These are phyloP conservation scores for Molorchus minor DNA, from an alignment of 2,888 invertebrate genomes.

Conservation along the genomic window DNA sequence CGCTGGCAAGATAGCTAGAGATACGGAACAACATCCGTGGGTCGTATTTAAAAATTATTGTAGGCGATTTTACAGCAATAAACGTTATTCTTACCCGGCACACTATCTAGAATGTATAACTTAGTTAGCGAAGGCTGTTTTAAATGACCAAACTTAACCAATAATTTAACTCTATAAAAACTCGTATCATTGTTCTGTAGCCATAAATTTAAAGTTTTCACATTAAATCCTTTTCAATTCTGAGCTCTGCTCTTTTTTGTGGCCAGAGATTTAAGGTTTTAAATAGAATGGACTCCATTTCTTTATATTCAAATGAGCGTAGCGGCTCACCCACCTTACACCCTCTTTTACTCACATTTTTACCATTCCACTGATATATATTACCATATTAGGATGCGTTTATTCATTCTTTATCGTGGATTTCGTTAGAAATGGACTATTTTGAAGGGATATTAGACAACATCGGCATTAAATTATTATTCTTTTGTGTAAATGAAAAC, in stretches of 20 bases:
- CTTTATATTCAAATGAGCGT: slow-evolving; percentile 62
- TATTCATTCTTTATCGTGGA: slow-evolving; percentile 12
- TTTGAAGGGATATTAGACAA: no score
- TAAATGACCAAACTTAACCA: slow-evolving; percentile 62
- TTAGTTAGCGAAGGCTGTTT: slow-evolving; percentile 59
- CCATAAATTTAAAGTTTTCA: slow-evolving; percentile 64
- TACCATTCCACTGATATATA: slow-evolving; percentile 33
- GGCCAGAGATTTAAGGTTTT: slow-evolving; percentile 59
- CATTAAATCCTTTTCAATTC: slow-evolving; percentile 64
- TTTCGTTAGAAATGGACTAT: slow-evolving; percentile 16
- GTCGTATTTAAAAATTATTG: slow-evolving; percentile 41
- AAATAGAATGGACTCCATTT: slow-evolving; percentile 60
- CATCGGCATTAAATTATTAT: no score
- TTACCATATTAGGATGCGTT: slow-evolving; percentile 26
- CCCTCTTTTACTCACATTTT: slow-evolving; percentile 39
- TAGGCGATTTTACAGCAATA: slow-evolving; percentile 49
- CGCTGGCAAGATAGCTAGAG: slow-evolving; percentile 14
- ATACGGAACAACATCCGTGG: slow-evolving; percentile 30
- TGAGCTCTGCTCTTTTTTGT: slow-evolving; percentile 54
- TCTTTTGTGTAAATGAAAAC: no score
- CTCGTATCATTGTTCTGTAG: slow-evolving; percentile 63
- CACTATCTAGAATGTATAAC: slow-evolving; percentile 55
- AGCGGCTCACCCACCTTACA: slow-evolving; percentile 43
- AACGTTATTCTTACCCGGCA: slow-evolving; percentile 41
- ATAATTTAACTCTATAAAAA: slow-evolving; percentile 64